Evolutionary conservation across 1,140 invertebrate genomes (phyloP), one percentile per base, ranked within the genome.

Genomic region (Cydia amplana): DNA sequence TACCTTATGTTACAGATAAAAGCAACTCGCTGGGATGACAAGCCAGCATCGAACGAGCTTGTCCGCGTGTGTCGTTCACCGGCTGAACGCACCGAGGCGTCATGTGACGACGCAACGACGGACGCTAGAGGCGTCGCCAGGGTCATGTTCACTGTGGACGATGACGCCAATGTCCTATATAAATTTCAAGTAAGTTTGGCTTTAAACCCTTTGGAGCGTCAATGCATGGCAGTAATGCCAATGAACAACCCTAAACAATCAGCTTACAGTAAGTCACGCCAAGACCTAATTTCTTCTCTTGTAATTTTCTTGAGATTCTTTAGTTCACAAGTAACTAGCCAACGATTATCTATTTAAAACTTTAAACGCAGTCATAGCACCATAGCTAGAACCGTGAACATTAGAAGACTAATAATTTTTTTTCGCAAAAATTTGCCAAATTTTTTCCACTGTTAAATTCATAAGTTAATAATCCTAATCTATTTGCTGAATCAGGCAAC

Each of bases 1-100:
- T n/a, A n/a, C n/a, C n/a, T n/a, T 46, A 25, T 74, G 0, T 76
- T 76, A 0, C 75, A 91, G 88, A 78, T 91, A 7, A 88, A 89
- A 82, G 88, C 87, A 7, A 88, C 81, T 0, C 83, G 84, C 4
- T 90, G 88, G 89, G 88, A 92, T 63, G 86, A 87, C 28, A 89
- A 90, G 63, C 87, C 90, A 25, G 86, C 84, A 0, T 9, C 78
- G 0, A 78, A 83, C 28, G 83, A 85, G 55, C 77, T 43, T 0
- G 65, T 91, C 2, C 75, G 76, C 6, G 83, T 90, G 0, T 92
- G 90, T 67, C 83, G 86, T 0, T 60, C 70, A 1, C n/a, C 20
- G 7, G 70, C 63, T n/a, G 49, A 51, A 16, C 67, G 25, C 64
- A 36, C 64, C 1, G 64, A 74, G 16, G 70, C 74, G 0, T 73